These are phyloP conservation scores for Psylliodes chrysocephalus DNA, from an alignment of 2,888 invertebrate genomes.

Conservation along the genomic window DNA sequence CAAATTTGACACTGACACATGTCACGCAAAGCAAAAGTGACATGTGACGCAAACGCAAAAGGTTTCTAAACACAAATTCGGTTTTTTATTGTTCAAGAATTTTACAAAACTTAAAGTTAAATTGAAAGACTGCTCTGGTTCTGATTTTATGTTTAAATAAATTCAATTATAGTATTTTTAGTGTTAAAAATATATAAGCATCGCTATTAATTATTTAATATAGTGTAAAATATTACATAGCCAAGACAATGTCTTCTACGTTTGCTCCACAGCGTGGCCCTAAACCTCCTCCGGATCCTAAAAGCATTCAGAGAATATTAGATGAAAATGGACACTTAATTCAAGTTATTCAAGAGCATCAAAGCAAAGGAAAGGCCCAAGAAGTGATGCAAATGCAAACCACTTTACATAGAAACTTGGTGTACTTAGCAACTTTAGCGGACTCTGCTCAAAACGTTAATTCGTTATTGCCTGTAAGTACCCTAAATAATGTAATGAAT, in stretches of 20 bases:
- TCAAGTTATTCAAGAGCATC: constrained; percentile 96
- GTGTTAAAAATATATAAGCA: too few relatives aligned
- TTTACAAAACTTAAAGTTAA: too few relatives aligned
- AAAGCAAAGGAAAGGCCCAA: constrained; percentile 92
- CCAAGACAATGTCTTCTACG: constrained; percentile 73
- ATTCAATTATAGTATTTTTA: too few relatives aligned
- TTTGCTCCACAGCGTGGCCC: constrained; percentile 79
- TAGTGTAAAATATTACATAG: background rate
- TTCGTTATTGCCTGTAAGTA: constrained; percentile 85
- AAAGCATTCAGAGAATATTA: constrained; percentile 93
- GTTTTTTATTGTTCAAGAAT: too few relatives aligned
- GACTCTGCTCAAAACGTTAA: constrained; percentile 95
- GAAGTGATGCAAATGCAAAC: constrained; percentile 96
- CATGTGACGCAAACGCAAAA: too few relatives aligned
- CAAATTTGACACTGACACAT: too few relatives aligned
- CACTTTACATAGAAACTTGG: constrained; percentile 92
- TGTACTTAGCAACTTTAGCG: constrained; percentile 95
- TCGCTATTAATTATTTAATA: background rate
- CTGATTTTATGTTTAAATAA: too few relatives aligned
- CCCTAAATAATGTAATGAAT: too few relatives aligned
- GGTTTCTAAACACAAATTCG: too few relatives aligned
- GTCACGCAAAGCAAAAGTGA: too few relatives aligned
- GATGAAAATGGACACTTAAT: constrained; percentile 98
- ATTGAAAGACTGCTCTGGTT: too few relatives aligned
- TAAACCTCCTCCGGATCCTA: constrained; percentile 80